A percentile compares a stretch with the other conserved stretches of the same genome.
Evolutionary conservation across 2,888 invertebrate genomes (phyloP).

Genomic region (Melinaea menophilus): DNA sequence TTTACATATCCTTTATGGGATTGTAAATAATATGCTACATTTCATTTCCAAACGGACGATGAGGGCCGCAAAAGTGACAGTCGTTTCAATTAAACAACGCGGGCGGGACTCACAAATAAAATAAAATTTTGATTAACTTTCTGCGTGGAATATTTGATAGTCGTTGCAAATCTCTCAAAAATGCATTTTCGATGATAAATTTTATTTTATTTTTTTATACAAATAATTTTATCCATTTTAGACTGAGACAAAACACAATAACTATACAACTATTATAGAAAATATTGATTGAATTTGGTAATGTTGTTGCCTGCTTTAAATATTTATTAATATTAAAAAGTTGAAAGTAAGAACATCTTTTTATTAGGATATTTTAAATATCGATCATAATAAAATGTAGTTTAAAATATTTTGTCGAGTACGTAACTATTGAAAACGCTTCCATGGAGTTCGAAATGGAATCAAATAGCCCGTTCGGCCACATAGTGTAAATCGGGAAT

Average conservation of each 20-base stretch:
- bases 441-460: conserved; percentile 39
- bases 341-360: too few relatives aligned
- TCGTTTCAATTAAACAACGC: conserved; percentile 42
- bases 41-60: conserved; percentile 35
- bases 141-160: conserved; percentile 34
- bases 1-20: neutral
- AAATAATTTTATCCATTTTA: too few relatives aligned
- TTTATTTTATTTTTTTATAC: too few relatives aligned
- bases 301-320: neutral
- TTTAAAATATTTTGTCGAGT: conserved; percentile 26
- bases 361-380: too few relatives aligned
- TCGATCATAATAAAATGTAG: too few relatives aligned
- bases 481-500: conserved; percentile 38
- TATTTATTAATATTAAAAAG: too few relatives aligned
- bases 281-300: neutral
- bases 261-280: too few relatives aligned
- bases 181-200: too few relatives aligned
- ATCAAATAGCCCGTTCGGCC: conserved; percentile 38
- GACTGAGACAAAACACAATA: too few relatives aligned
- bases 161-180: conserved; percentile 12
- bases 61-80: conserved; percentile 34
- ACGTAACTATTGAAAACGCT: conserved; percentile 35
- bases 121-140: conserved; percentile 44
- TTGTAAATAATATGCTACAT: conserved; percentile 27
- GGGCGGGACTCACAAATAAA: conserved; percentile 36